Evolutionary conservation across 2,888 invertebrate genomes (phyloP).

Genomic region (Polyommatus icarus): DNA sequence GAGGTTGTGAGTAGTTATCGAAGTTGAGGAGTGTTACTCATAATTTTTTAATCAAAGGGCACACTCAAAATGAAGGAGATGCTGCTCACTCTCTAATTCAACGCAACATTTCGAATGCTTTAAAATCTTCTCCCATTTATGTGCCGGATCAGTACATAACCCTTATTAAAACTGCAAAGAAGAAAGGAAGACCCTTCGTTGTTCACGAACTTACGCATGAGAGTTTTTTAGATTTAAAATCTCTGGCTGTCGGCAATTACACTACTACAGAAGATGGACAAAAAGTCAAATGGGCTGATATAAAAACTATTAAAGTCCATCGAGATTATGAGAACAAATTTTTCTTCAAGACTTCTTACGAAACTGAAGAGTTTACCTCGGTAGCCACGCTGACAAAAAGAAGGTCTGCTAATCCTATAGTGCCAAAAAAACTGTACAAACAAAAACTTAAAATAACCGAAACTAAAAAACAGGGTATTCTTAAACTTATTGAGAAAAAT

Average conservation of each 20-base stretch:
- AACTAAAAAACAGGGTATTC: constrained; percentile 36
- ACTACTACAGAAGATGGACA: constrained; percentile 34
- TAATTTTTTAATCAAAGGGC: constrained; percentile 47
- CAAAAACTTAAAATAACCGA: constrained; percentile 38
- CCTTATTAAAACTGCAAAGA: constrained; percentile 40
- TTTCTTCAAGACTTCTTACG: constrained; percentile 23
- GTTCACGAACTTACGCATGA: constrained; percentile 37
- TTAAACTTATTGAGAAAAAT: constrained; percentile 40
- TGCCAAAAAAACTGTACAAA: constrained; percentile 38
- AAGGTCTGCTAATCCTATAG: constrained; percentile 32
- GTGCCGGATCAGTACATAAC: constrained; percentile 46
- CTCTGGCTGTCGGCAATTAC: constrained; percentile 34
- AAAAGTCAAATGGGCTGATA: constrained; percentile 37
- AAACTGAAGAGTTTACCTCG: constrained; percentile 25
- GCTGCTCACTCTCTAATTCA: constrained; percentile 43
- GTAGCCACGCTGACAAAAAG: constrained; percentile 35
- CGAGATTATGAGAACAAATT: no score
- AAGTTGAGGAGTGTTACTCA: constrained; percentile 42
- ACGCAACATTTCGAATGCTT: constrained; percentile 39
- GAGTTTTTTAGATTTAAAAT: constrained; percentile 36
- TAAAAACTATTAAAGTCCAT: no score
- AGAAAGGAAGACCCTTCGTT: constrained; percentile 34
- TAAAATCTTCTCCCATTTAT: constrained; percentile 46
- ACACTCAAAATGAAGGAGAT: constrained; percentile 48
- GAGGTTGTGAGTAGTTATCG: no score